Percentiles rank a stretch among this genome's conserved stretches.
Evolutionary conservation across 1,140 invertebrate species (phyloP).

Genomic region (Mizuhopecten yessoensis): DNA sequence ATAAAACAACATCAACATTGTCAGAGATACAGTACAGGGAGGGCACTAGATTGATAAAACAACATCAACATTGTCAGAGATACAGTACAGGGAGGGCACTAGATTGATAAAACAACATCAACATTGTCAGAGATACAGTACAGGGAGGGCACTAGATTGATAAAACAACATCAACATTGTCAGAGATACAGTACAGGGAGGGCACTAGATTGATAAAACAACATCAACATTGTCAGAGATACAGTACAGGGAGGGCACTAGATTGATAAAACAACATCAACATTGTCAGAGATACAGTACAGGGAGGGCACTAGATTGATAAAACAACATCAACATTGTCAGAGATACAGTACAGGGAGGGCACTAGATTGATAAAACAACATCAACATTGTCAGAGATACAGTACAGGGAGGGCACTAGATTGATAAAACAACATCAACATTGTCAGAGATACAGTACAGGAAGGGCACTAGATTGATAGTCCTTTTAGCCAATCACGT

Average conservation of each 20-base stretch:
- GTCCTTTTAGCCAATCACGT: neutral
- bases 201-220: no score
- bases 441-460: neutral
- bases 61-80: neutral
- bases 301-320: no score
- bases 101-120: conserved; percentile 39
- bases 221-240: neutral
- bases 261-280: conserved; percentile 39
- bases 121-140: neutral
- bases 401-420: no score
- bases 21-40: neutral
- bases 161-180: conserved; percentile 24
- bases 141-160: no score
- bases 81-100: no score
- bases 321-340: conserved; percentile 25
- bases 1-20: conserved; percentile 23
- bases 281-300: neutral
- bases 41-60: no score
- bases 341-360: neutral
- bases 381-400: neutral
- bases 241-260: no score
- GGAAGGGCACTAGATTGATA: neutral
- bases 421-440: conserved; percentile 38
- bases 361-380: no score
- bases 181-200: neutral